phyloP scores from a whole-genome alignment of 2,797 vertebrate species.

The Oreortyx pictus region DNA sequence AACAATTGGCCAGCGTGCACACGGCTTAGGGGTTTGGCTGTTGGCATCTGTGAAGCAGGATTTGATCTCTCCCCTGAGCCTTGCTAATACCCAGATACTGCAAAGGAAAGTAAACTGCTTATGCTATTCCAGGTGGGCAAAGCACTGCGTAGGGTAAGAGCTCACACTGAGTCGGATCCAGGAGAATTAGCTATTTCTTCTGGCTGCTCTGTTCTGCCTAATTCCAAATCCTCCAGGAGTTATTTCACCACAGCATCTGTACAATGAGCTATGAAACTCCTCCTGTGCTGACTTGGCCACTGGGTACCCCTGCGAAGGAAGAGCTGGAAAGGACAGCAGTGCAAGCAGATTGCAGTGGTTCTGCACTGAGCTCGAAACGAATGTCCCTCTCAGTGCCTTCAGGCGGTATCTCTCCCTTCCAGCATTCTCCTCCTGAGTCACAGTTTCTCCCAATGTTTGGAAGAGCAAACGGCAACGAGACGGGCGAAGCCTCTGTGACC shows the following conservation, averaged over 20 bases:
- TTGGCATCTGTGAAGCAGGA: neutral
- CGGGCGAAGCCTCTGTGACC: conserved; percentile 2
- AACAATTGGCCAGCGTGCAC: neutral
- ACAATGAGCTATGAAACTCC: conserved; percentile 17
- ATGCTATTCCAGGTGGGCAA: conserved; percentile 55
- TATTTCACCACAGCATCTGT: neutral
- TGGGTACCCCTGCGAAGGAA: neutral
- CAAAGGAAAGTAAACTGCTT: conserved; percentile 18
- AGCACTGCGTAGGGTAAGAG: conserved; percentile 28
- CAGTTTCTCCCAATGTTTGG: conserved; percentile 24
- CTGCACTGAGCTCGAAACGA: neutral
- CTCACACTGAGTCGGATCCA: neutral
- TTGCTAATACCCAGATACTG: conserved; percentile 26
- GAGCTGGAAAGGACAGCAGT: neutral
- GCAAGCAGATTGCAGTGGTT: neutral
- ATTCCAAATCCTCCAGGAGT: conserved; percentile 44
- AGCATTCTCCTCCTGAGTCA: neutral
- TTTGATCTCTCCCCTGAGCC: conserved; percentile 30
- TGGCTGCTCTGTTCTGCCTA: neutral
- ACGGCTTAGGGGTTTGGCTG: neutral
- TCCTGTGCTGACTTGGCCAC: neutral
- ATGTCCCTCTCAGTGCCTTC: neutral
- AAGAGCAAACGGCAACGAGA: neutral
- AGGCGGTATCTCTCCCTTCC: neutral
- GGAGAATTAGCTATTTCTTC: conserved; percentile 39